Percentiles rank a stretch among this genome's conserved stretches.
phyloP scores from a whole-genome alignment of 2,113 vertebrate species.

The Butorides virescens region DNA sequence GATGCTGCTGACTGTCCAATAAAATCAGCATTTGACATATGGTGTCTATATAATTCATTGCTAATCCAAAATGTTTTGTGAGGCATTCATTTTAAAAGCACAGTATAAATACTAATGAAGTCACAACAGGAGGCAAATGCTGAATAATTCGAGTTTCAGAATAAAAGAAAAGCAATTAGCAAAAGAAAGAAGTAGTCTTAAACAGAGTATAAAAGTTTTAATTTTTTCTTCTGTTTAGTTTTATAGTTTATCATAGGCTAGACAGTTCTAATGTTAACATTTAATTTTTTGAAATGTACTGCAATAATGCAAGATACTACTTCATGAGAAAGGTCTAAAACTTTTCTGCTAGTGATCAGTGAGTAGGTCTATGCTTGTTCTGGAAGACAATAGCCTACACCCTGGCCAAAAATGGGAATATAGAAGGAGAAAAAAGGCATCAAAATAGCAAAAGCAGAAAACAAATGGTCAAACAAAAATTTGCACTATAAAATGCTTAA shows the following conservation, averaged over 20 bases:
- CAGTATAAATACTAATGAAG: background rate
- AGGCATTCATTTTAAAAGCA: background rate
- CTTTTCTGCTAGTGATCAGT: background rate
- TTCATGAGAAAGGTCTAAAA: background rate
- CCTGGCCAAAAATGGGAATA: background rate
- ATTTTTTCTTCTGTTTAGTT: background rate
- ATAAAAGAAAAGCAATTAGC: background rate
- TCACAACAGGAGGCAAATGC: background rate
- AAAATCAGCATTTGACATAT: background rate
- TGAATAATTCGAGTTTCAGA: background rate
- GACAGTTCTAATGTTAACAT: background rate
- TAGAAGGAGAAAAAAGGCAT: background rate
- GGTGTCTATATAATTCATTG: background rate
- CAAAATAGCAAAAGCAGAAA: background rate
- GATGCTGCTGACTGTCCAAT: conserved; percentile 9
- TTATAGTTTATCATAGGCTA: background rate
- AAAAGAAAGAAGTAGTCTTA: background rate
- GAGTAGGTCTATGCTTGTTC: background rate
- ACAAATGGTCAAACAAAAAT: background rate
- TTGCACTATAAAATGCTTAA: background rate
- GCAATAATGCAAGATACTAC: background rate
- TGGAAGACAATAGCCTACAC: background rate
- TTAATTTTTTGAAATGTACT: background rate
- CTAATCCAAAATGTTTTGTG: background rate
- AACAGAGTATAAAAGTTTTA: background rate